Conservation (phyloP, 2,888 invertebrate genomes). For the Chydorus sphaericus region DNA sequence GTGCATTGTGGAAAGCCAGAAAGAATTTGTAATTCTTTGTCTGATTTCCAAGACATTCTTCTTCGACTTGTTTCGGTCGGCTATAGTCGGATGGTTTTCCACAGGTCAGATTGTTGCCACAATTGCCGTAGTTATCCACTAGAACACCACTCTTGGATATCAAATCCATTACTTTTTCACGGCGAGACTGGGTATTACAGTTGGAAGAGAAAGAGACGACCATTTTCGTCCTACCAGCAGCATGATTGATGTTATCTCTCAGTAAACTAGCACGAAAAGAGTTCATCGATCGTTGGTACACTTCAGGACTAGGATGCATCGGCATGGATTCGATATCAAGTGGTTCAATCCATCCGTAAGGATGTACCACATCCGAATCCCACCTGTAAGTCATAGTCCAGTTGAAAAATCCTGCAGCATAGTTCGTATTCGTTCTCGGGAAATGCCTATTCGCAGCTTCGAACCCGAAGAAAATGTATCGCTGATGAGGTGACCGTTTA, state of each 20-base stretch:
- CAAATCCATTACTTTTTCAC: conserved; percentile 2
- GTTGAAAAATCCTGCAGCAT: conserved; percentile 9
- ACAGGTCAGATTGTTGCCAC: too few relatives aligned
- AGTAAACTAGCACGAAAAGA: too few relatives aligned
- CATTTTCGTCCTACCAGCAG: not conserved
- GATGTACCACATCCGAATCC: conserved; percentile 9
- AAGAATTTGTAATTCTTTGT: conserved; percentile 19
- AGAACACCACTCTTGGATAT: conserved; percentile 10
- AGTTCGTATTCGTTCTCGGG: too few relatives aligned
- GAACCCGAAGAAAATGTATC: conserved; percentile 11
- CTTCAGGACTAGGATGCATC: too few relatives aligned
- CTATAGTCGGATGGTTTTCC: too few relatives aligned
- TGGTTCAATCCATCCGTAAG: conserved; percentile 7
- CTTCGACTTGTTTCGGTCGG: too few relatives aligned
- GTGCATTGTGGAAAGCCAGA: conserved; percentile 22
- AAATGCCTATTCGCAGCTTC: too few relatives aligned
- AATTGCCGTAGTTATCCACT: conserved; percentile 15
- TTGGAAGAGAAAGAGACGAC: not conserved
- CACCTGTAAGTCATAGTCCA: conserved; percentile 13
- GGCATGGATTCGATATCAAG: not conserved
- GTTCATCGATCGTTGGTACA: too few relatives aligned
- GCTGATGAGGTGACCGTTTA: conserved; percentile 6
- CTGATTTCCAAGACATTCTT: too few relatives aligned
- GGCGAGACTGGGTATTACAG: conserved; percentile 9
- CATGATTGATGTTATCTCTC: too few relatives aligned